Evolutionary conservation across 2,113 vertebrate species (phyloP), one percentile per base, ranked within the genome.

Genomic region (Dunckerocampus dactyliophorus): DNA sequence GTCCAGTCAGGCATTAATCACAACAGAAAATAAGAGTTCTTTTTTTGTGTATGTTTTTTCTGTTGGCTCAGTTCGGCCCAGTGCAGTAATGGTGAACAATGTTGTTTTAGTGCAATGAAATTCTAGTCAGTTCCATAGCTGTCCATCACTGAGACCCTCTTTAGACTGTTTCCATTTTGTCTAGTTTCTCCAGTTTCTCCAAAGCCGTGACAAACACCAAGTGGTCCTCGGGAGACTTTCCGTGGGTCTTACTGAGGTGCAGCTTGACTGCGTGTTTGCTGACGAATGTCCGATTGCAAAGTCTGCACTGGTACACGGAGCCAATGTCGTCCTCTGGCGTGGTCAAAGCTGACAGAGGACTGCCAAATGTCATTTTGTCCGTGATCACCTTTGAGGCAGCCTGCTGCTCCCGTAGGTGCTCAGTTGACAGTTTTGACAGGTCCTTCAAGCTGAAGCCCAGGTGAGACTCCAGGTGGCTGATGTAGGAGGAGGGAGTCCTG

Each of bases 181-280:
- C 94, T 87, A 96, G 85, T 90, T 96, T 97, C 85, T 97, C 95
- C 85, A 97, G 87, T 89, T 99, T 98, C 89, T 98, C 96, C 89
- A 99, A 86, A 91, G 97, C 96, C 45, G 93, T 94, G 90, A 99
- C 97, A 82, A 95, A 99, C 89, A 99, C 94, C 89, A 99, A 93
- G 90, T 99, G 97, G 92, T 99, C 97, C 93, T 99, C 97, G 14
- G 97, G 97, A 88, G 97, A 98, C 91, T 99, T 99, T 89, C 95
- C 97, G 43, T 99, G 97, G 74, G 97, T 98, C 93, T 99, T 99
- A 84, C 97, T 99, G 87, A 99, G 96, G 92, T 99, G 97, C 92
- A 99, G 95, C 91, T 99, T 99, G 86, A 99, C 95, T 76, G 97
- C 97, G 76, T 99, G 97, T 83, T 98, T 98, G 93, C 97, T 99